These are phyloP conservation scores for Psylliodes chrysocephalus DNA, from an alignment of 2,888 invertebrate genomes.

Conservation along the genomic window DNA sequence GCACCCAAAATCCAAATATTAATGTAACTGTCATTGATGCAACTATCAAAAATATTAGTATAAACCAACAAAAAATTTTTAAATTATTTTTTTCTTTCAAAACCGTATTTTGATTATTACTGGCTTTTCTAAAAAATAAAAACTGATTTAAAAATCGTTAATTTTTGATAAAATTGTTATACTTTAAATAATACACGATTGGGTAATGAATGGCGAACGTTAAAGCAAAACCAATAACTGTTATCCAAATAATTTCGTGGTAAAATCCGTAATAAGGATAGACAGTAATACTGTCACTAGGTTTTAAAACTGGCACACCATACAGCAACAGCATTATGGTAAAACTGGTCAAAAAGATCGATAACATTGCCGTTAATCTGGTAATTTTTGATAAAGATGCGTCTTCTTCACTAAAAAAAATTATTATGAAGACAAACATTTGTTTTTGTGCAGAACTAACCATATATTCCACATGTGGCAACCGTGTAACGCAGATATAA, in stretches of 20 bases:
- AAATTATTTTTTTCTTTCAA: too few species aligned
- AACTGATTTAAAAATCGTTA: neutral
- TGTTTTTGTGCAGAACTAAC: too few species aligned
- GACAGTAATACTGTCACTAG: constrained; percentile 47
- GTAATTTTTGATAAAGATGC: constrained; percentile 40
- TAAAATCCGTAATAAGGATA: constrained; percentile 39
- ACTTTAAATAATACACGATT: constrained; percentile 46
- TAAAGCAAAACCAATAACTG: constrained; percentile 36
- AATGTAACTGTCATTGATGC: constrained; percentile 40
- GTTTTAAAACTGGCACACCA: constrained; percentile 44
- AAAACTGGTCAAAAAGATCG: constrained; percentile 46
- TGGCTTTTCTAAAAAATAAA: neutral
- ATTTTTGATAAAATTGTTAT: constrained; percentile 10
- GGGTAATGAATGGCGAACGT: constrained; percentile 46
- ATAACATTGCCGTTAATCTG: constrained; percentile 47
- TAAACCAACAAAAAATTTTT: constrained; percentile 2
- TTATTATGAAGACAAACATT: too few species aligned
- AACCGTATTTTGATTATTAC: neutral
- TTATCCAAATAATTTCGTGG: constrained; percentile 32
- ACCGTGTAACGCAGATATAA: constrained; percentile 9
- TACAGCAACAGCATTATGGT: constrained; percentile 42
- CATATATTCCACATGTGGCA: constrained; percentile 39
- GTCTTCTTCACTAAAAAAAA: constrained; percentile 41
- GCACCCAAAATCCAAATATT: constrained; percentile 52
- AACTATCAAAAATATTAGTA: constrained; percentile 33